phyloP scores from a whole-genome alignment of 2,888 invertebrate species.

The Agrilus cyanescens region DNA sequence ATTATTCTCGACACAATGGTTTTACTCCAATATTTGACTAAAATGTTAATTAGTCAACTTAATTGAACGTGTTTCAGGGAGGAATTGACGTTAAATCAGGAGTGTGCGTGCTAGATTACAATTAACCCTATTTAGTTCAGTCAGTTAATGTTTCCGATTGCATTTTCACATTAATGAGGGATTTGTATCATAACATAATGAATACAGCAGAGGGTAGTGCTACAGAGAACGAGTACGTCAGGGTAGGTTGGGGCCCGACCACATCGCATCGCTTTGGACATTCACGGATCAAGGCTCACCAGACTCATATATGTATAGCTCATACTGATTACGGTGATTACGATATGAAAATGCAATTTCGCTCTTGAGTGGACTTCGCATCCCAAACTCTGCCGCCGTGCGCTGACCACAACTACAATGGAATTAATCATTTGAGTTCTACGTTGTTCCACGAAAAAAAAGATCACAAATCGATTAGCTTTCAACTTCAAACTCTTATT shows the following conservation, averaged over 20 bases:
- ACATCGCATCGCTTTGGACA: too few relatives aligned
- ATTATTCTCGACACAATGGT: too few relatives aligned
- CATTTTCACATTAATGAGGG: conserved; percentile 21
- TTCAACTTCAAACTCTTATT: too few relatives aligned
- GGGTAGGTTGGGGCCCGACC: too few relatives aligned
- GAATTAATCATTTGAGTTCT: too few relatives aligned
- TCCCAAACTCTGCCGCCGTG: conserved; percentile 9
- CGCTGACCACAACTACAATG: conserved; percentile 5
- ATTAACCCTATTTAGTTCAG: conserved; percentile 13
- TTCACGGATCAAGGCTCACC: conserved; percentile 5
- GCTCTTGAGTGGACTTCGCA: conserved; percentile 19
- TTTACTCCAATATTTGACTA: too few relatives aligned
- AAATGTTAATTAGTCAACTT: too few relatives aligned
- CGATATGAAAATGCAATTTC: conserved; percentile 31
- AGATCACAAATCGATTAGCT: too few relatives aligned
- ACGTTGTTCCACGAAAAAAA: too few relatives aligned
- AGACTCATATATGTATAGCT: conserved; percentile 7
- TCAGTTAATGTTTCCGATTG: conserved; percentile 22
- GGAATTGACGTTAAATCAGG: too few relatives aligned
- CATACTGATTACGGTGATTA: conserved; percentile 15
- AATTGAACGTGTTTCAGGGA: too few relatives aligned
- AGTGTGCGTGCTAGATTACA: background rate
- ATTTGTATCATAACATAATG: conserved; percentile 12
- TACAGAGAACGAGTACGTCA: background rate
- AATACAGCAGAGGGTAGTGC: conserved; percentile 4